Evolutionary conservation across 2,113 vertebrate species (phyloP), one percentile per base, ranked within the genome.

Genomic region (Polypterus senegalus): DNA sequence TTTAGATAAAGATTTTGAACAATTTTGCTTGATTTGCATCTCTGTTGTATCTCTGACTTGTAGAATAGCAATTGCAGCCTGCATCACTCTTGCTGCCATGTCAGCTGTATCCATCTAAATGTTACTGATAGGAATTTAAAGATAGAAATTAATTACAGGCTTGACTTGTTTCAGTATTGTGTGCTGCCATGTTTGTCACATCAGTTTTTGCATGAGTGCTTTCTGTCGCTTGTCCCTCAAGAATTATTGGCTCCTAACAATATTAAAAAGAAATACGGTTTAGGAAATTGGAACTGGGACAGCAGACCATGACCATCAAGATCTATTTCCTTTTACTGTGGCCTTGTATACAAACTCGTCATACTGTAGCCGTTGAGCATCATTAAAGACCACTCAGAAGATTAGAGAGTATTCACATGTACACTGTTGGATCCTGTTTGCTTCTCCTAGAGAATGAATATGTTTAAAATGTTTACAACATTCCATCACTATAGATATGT

Each of bases 61-160:
- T 77, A 65, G 47, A 63, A 65, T 52, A 69, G 66, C 66, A 76
- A 80, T 74, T 71, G n/a, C 72, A 66, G 66, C 61, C 73, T 61
- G 60, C 67, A 72, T 70, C 76, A 74, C 62, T 70, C 70, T 47
- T 59, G 63, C 63, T 59, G 64, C 67, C 67, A 64, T 79, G 73
- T 78, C 81, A 81, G 67, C 77, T 59, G 71, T 66, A 73, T 77
- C 73, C 68, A 78, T 68, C 73, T 77, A 76, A 81, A 74, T 76
- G 78, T 82, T 82, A 83, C 74, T 79, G 81, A 81, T 78, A 75
- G 73, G 52, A 67, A 79, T 85, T 86, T 86, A 84, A 89, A 79
- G 81, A 81, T 70, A 85, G 70, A 83, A 85, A 79, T 87, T 82
- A 89, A 89, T 89, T 86, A 87, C 77, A 87, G 70, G 83, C 81